Evolutionary conservation across 2,797 vertebrate genomes (phyloP), one percentile per base, ranked within the genome.

Genomic region (Lophius americanus): DNA sequence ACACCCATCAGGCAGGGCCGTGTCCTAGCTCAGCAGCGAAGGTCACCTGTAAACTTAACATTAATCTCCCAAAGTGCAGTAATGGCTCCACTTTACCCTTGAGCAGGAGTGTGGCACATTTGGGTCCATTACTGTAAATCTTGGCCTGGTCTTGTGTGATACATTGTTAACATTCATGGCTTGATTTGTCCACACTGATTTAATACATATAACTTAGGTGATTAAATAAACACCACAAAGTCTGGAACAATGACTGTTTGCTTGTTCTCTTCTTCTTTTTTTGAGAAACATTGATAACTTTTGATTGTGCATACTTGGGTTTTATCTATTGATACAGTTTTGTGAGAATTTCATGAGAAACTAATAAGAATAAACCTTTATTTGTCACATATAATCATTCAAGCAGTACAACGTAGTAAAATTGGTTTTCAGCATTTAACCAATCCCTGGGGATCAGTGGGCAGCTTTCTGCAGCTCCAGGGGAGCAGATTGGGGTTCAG

Each of bases 51-150:
- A 75, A 88, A 88, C 61, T 78, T 78, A 72, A 51, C 64, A 87
- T 84, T 87, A 85, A 89, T 90, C 81, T 91, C 78, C 68, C 70
- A 85, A 87, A 91, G 87, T 91, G 77, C 81, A 78, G 51, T 47
- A 68, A 83, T 78, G 66, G 69, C 70, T 82, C 42, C 57, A 7
- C 70, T 63, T 70, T 78, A 68, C 60, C 84, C 78, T 83, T 79
- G 75, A 65, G 77, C 66, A 76, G 41, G 47, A 57, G 39, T 9
- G 38, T 55, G 48, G 23, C 62, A 77, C 56, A 75, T 86, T 83
- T 82, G 63, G 64, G 81, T 80, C 84, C 71, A 85, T 83, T 79
- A 83, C 59, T 64, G 68, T 75, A 85, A 83, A 85, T 83, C 72
- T 71, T 51, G 60, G 62, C 61, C 43, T 39, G 53, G 58, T 69